These are phyloP conservation scores for Aphaenogaster ashmeadi DNA, from an alignment of 1,140 invertebrate species.

Conservation along the genomic window DNA sequence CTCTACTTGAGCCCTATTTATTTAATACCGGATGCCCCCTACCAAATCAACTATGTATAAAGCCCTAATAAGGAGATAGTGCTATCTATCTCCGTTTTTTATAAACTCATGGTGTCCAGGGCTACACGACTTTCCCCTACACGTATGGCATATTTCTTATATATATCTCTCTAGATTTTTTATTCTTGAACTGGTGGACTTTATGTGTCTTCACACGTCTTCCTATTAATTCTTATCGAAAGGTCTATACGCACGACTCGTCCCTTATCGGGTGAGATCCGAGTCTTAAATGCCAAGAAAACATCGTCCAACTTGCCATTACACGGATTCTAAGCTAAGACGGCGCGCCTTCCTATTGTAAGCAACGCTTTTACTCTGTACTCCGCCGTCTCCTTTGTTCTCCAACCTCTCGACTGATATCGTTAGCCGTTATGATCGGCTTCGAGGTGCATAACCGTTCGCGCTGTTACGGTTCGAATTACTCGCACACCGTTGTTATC, in stretches of 20 bases:
- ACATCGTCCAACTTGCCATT: constrained; percentile 10
- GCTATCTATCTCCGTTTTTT: too few species aligned
- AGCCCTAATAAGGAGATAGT: too few species aligned
- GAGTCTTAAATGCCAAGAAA: neutral
- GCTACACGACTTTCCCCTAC: too few species aligned
- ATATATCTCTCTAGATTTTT: neutral
- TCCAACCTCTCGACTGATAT: constrained; percentile 49
- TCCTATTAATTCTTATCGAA: constrained; percentile 32
- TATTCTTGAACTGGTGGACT: neutral
- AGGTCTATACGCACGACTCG: neutral
- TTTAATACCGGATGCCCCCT: too few species aligned
- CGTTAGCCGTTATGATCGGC: constrained; percentile 55
- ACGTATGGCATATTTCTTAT: neutral
- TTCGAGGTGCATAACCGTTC: constrained; percentile 41
- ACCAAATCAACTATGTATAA: too few species aligned
- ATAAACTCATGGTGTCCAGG: too few species aligned
- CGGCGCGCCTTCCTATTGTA: constrained; percentile 49
- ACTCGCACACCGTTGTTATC: constrained; percentile 51
- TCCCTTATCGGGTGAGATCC: constrained; percentile 10
- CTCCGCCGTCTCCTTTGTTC: constrained; percentile 30
- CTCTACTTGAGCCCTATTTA: too few species aligned
- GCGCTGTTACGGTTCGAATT: constrained; percentile 48
- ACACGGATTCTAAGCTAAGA: neutral
- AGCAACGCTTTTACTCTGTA: constrained; percentile 33
- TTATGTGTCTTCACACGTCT: neutral